These are phyloP conservation scores for Drosophila watanabei DNA, from an alignment of 1,140 invertebrate genomes.

Conservation along the genomic window DNA sequence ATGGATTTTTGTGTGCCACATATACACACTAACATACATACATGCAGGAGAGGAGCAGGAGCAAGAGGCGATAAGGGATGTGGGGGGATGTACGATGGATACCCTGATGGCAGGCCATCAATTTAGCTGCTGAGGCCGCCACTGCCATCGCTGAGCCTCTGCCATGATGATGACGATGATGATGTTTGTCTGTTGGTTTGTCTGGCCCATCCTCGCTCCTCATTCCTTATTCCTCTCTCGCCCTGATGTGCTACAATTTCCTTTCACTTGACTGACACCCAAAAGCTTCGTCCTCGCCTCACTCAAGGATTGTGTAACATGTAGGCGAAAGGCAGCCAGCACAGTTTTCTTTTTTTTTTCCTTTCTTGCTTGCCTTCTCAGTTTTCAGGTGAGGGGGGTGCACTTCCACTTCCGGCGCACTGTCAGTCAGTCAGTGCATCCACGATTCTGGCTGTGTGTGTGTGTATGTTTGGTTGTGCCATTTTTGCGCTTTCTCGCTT, in stretches of 20 bases:
- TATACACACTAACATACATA: conserved; percentile 22
- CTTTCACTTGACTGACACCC: conserved; percentile 84
- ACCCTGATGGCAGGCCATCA: conserved; percentile 74
- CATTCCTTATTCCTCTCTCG: not conserved
- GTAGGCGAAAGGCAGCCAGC: conserved; percentile 50
- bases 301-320: conserved; percentile 84
- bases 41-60: not conserved
- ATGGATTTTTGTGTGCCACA: conserved; percentile 77
- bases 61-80: conserved; percentile 3
- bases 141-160: conserved; percentile 24
- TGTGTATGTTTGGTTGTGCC: conserved; percentile 44
- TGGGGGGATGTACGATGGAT: conserved; percentile 40
- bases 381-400: conserved; percentile 27
- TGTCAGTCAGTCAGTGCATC: conserved; percentile 46
- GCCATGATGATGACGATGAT: conserved; percentile 57
- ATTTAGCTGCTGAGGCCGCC: conserved; percentile 58
- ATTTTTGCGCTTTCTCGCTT: conserved; percentile 79
- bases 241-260: conserved; percentile 72
- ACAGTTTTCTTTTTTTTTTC: conserved; percentile 49
- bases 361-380: conserved; percentile 26
- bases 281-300: conserved; percentile 66
- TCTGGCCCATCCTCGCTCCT: conserved; percentile 49
- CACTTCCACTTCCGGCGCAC: conserved; percentile 56
- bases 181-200: conserved; percentile 82
- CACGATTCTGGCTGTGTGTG: conserved; percentile 18